These are phyloP conservation scores for Lasius platythorax DNA, from an alignment of 2,888 invertebrate species.

Conservation along the genomic window DNA sequence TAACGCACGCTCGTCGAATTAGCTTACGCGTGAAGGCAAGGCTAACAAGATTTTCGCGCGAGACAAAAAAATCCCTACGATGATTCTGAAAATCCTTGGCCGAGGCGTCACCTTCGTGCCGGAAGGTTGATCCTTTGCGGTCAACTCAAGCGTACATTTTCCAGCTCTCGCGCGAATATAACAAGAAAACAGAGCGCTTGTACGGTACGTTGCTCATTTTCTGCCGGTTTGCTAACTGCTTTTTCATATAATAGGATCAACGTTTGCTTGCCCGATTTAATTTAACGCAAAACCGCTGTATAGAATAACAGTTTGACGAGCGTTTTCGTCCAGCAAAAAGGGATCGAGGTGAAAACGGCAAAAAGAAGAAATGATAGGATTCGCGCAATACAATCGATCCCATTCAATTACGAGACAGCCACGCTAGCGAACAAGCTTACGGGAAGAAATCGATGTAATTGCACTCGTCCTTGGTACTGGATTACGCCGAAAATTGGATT, in stretches of 20 bases:
- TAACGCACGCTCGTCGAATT: conserved; percentile 28
- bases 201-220: conserved; percentile 24
- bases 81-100: conserved; percentile 43
- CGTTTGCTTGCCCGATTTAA: conserved; percentile 38
- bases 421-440: conserved; percentile 60
- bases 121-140: conserved; percentile 49
- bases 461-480: conserved; percentile 49
- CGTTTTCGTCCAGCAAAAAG: conserved; percentile 2
- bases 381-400: conserved; percentile 68
- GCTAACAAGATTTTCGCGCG: conserved; percentile 41
- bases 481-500: conserved; percentile 62
- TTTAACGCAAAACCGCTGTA: conserved; percentile 15
- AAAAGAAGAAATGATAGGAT: conserved; percentile 30
- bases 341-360: background rate
- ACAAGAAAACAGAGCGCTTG: conserved; percentile 36
- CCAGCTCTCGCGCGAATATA: conserved; percentile 36
- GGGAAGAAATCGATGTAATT: conserved; percentile 65
- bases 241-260: conserved; percentile 41
- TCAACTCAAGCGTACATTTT: conserved; percentile 44
- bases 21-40: conserved; percentile 32
- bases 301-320: conserved; percentile 36
- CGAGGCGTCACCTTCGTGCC: conserved; percentile 23
- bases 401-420: conserved; percentile 65
- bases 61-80: background rate
- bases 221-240: conserved; percentile 26